A percentile compares a stretch with the other conserved stretches of the same genome.
Conservation (phyloP, 1,140 invertebrate species). For the Caenorhabditis remanei region DNA sequence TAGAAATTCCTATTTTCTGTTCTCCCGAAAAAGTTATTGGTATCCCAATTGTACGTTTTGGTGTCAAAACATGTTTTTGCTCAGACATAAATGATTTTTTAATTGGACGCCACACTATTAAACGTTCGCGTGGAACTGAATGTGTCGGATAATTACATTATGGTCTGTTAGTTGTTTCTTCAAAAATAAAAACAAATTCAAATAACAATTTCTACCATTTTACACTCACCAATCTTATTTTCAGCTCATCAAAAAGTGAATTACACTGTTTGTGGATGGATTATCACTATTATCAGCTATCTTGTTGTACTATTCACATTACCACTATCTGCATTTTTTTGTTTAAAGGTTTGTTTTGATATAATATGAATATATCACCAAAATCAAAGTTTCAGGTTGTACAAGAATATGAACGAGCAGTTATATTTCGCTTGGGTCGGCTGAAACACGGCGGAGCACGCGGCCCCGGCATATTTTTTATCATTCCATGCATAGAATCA, state of each 20-base stretch:
- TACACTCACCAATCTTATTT: neutral
- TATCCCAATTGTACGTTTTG: neutral
- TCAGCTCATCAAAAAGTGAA: slow-evolving; percentile 48
- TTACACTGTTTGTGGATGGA: slow-evolving; percentile 84
- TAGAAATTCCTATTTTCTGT: too few relatives aligned
- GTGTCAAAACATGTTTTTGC: neutral
- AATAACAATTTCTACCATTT: too few relatives aligned
- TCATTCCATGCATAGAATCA: slow-evolving; percentile 81
- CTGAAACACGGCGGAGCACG: slow-evolving; percentile 79
- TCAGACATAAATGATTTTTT: neutral
- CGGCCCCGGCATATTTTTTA: slow-evolving; percentile 82
- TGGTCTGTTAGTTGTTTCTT: neutral
- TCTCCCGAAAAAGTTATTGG: too few relatives aligned
- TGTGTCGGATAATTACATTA: too few relatives aligned
- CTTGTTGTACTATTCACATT: slow-evolving; percentile 88
- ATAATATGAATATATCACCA: neutral
- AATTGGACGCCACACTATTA: neutral
- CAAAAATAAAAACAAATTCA: neutral
- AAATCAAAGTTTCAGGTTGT: slow-evolving; percentile 78
- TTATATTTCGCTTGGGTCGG: slow-evolving; percentile 81
- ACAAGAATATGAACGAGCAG: slow-evolving; percentile 81
- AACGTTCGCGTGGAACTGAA: too few relatives aligned
- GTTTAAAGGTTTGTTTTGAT: slow-evolving; percentile 87
- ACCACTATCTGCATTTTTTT: slow-evolving; percentile 92
- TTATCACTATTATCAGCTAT: slow-evolving; percentile 88